Evolutionary conservation across 2,797 vertebrate genomes (phyloP).

Genomic region (Sebastes kiyomatsui): DNA sequence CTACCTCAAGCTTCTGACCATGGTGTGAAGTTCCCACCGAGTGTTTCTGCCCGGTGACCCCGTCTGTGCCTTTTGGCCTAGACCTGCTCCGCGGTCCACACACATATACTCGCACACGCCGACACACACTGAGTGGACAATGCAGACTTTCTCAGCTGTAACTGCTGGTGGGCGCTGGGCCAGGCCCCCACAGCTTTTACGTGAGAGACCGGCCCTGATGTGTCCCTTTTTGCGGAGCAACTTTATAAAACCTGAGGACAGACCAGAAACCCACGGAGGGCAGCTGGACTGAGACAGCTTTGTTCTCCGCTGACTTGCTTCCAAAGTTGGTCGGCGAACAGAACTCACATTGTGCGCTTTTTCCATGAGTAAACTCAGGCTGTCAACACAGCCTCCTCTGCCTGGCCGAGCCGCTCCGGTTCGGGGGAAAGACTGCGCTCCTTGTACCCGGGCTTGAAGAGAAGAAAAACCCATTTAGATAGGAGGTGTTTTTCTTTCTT

Average conservation of each 20-base stretch:
- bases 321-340: constrained; percentile 86
- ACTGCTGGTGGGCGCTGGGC: constrained; percentile 63
- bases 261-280: constrained; percentile 77
- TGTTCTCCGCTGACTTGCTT: constrained; percentile 86
- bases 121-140: constrained; percentile 46
- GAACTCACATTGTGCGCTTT: constrained; percentile 86
- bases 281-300: constrained; percentile 86
- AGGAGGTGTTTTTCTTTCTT: constrained; percentile 79
- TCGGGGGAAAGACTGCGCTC: constrained; percentile 77
- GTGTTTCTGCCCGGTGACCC: constrained; percentile 48
- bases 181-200: constrained; percentile 69
- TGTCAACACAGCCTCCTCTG: constrained; percentile 87
- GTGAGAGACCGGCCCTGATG: constrained; percentile 68
- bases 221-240: constrained; percentile 72
- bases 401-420: constrained; percentile 71
- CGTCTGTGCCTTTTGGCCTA: constrained; percentile 48
- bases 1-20: constrained; percentile 28
- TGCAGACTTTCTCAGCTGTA: constrained; percentile 63
- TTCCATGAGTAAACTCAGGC: constrained; percentile 87
- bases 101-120: constrained; percentile 35
- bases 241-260: constrained; percentile 83
- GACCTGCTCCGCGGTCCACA: constrained; percentile 24
- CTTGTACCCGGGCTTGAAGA: constrained; percentile 69
- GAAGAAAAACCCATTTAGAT: constrained; percentile 71
- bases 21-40: constrained; percentile 47